phyloP scores from a whole-genome alignment of 2,888 invertebrate species.

The Crematogaster levior region DNA sequence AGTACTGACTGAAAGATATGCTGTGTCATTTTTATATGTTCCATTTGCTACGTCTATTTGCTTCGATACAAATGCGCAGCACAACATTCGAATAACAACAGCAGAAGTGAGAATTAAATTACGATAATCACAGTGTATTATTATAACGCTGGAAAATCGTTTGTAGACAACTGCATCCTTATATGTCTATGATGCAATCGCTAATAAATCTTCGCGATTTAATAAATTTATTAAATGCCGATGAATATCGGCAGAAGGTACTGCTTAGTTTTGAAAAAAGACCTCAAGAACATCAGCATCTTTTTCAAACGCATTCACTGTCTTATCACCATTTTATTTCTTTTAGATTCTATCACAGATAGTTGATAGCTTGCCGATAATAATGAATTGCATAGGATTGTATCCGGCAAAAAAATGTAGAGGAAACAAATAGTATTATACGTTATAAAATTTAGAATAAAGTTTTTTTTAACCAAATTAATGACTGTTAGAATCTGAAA shows the following conservation, averaged over 20 bases:
- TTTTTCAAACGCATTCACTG: neutral
- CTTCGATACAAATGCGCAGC: neutral
- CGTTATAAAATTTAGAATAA: neutral
- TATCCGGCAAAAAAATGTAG: neutral
- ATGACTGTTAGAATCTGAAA: neutral
- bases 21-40: constrained; percentile 2
- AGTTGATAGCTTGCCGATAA: neutral
- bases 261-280: neutral
- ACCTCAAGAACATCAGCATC: too few relatives aligned
- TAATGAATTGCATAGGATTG: neutral
- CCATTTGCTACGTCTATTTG: neutral
- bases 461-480: neutral
- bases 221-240: neutral
- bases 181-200: constrained; percentile 18
- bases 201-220: constrained; percentile 15
- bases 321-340: neutral
- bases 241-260: neutral
- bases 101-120: constrained; percentile 35
- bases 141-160: constrained; percentile 7
- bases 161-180: constrained; percentile 16
- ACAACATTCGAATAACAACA: neutral
- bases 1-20: neutral
- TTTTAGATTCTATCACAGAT: neutral
- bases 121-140: constrained; percentile 16
- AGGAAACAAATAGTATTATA: neutral